Base-by-base conservation (phyloP, 2,113 vertebrate species). In the Paraplagusia blochii region DNA sequence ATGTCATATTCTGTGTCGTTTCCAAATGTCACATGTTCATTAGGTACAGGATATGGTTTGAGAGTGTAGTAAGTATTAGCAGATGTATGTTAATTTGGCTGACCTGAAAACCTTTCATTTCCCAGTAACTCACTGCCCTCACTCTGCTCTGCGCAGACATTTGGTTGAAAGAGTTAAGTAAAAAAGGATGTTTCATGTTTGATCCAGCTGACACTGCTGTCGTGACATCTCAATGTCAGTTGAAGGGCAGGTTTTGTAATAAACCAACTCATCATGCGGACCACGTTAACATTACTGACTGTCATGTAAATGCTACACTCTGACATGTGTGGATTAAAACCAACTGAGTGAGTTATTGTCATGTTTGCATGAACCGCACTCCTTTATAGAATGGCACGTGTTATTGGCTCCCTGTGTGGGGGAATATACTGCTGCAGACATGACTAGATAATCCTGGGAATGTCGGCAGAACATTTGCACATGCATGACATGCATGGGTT, bases 1-100 rank as follows among this genome's bases (percentile, higher is more conserved):
- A 47, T 80, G 76, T 84, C 77, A 84, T 72, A 70, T 79, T 69
- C 55, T 63, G 46, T 77, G 76, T 49, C 67, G 79, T 87, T 87
- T 84, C 48, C 51, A 86, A 81, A 85, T 83, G 76, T 79, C 76
- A 85, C 63, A 76, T 76, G 67, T 84, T 60, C 66, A 71, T n/a
- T 5, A 81, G 73, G 72, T 66, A 79, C 76, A 74, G 76, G 81
- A 72, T 79, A 61, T 83, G 76, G 75, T 66, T 55, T 69, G 65
- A 74, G 45, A 65, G 11, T 58, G 62, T 77, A 67, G 58, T 77
- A 53, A 62, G 47, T 74, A 66, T 54, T 61, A 43, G 19, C 63
- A 76, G 70, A 77, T 58, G 60, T 60, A 36, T 48, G 53, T 58
- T 71, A 68, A 67, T 68, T 69, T 58, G 70, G 52, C 64, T 68